These are phyloP conservation scores for Octodon degus DNA, from an alignment of 2,113 vertebrate species.

Conservation along the genomic window DNA sequence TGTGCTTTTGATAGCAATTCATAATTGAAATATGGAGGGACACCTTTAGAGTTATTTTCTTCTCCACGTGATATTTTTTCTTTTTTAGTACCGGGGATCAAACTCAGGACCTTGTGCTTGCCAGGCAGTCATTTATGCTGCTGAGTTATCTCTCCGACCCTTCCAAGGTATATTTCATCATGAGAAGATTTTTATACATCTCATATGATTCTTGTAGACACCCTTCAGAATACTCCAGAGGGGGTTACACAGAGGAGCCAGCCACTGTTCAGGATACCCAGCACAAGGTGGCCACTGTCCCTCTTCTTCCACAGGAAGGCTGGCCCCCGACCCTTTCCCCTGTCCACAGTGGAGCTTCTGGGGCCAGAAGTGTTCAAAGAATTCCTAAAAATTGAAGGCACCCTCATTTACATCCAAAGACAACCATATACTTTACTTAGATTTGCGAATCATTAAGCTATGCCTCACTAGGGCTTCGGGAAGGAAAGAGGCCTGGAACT, in stretches of 20 bases:
- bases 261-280: fast-evolving
- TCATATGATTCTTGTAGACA: not conserved
- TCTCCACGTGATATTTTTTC: not conserved
- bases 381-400: not conserved
- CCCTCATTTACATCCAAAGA: not conserved
- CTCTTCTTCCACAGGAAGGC: not conserved
- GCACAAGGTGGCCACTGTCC: not conserved
- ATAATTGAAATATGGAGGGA: not conserved
- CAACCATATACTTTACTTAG: not conserved
- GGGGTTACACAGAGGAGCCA: not conserved
- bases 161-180: not conserved
- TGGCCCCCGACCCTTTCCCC: not conserved
- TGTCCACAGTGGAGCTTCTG: not conserved
- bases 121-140: no score
- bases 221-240: not conserved
- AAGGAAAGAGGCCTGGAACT: not conserved
- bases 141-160: no score
- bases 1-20: constrained; percentile 10
- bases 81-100: no score
- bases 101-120: no score
- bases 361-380: not conserved
- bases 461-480: not conserved
- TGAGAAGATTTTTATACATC: not conserved
- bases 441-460: not conserved
- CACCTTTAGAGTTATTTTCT: constrained; percentile 15